Base-by-base conservation (phyloP, 2,888 invertebrate species). In the Oscheius sp. region DNA sequence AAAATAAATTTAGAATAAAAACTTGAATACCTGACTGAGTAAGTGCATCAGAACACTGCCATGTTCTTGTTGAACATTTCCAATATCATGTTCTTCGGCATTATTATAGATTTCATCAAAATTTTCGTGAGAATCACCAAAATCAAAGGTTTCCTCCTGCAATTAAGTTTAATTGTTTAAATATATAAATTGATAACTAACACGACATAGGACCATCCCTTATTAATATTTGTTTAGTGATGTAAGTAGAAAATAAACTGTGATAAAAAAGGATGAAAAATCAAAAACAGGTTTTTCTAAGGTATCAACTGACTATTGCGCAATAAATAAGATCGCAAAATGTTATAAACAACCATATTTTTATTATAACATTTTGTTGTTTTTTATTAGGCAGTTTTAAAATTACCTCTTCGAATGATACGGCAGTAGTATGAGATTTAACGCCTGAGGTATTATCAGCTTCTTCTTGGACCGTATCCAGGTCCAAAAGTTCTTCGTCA, bases 11-110 rank as follows among this genome's bases (percentile, higher is more conserved):
- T 3, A 46, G 27, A n/a, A n/a, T n/a, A n/a, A n/a, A n/a, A n/a
- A 20, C 5, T 12, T 34, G 23, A 10, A 6, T 33, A 84, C 84
- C 89, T 97, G 97, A 1, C 96, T 95, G 79, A 99, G 89, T 61
- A 98, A 91, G 89, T 99, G 97, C 71, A 94, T 93, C 84, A 98
- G 93, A 81, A 98, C 95, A 55, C 95, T 96, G 64, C 97, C 97
- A 88, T 98, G 96, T 86, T 92, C 92, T 88, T 97, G 96, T 88
- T 97, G 96, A 91, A 97, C 92, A 70, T 78, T 78, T 37, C 78
- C 78, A 42, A 78, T 72, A 57, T 78, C 78, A 37, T 78, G 78
- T 67, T 87, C 86, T 50, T 81, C 81, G n/a, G 82, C 82, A 64
- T 85, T 84, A 48, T 85, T 82, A 93, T 94, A 81, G 55, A 83